Base-by-base conservation (phyloP, 2,888 invertebrate genomes). In the Pristionchus fissidentatus region DNA sequence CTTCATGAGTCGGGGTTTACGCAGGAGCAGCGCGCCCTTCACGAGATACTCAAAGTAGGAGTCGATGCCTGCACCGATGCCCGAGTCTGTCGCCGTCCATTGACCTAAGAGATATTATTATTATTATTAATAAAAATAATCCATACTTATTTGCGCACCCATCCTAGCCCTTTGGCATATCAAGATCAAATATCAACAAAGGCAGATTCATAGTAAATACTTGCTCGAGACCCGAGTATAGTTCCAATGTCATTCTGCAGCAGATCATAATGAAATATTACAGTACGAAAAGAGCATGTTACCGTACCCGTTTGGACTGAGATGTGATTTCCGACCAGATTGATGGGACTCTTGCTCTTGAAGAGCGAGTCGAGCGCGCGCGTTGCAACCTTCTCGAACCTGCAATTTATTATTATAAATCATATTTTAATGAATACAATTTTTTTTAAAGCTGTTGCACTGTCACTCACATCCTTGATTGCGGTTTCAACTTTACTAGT, bases 61-160 rank as follows among this genome's bases (percentile, higher is more conserved):
- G 87, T 94, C 94, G 2, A 94, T 93, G 0, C 94, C 94, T 10
- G 94, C 94, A 15, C 94, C 98, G 87, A 98, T 97, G 8, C 97
- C 98, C n/a, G 97, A 95, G 93, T 99, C 98, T 87, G 96, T 95
- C 0, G 98, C 98, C 0, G 97, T 98, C 99, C 99, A 99, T 43
- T 87, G 85, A 38, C 90, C 91, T 90, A 60, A 43, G 0, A 32
- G 46, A 75, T 32, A n/a, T n/a, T 60, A 1, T 19, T 35, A 41
- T 15, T 15, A 73, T 60, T 26, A 60, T 8, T 60, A 8, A 26
- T 8, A n/a, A 13, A n/a, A 60, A n/a, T 60, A 10, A 22, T 60
- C 26, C 26, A 22, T 60, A n/a, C 60, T 60, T 49, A 10, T 49
- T 49, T 49, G 49, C 10, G 19, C 49, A 49, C 49, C 49, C 19